A percentile compares a stretch with the other conserved stretches of the same genome.
Conservation (phyloP, 2,888 invertebrate genomes). For the Rhagium mordax region DNA sequence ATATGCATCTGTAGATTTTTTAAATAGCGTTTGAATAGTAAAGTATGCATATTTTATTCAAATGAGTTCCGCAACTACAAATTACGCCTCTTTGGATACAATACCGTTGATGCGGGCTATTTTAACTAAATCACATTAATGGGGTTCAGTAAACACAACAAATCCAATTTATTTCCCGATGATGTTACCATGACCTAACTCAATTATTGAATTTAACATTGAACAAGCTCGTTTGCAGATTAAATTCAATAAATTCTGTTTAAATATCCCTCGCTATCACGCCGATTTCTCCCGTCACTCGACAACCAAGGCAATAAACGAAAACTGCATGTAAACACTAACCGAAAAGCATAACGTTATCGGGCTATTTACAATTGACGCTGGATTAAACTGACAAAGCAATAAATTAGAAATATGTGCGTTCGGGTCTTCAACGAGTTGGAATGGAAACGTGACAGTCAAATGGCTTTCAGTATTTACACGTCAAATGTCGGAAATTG, state of each 20-base stretch:
- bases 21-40: no score
- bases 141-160: slow-evolving; percentile 12
- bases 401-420: background rate
- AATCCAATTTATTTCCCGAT: slow-evolving; percentile 30
- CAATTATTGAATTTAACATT: slow-evolving; percentile 32
- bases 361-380: no score
- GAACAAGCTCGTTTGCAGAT: slow-evolving; percentile 23
- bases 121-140: slow-evolving; percentile 30
- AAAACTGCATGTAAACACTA: slow-evolving; percentile 5
- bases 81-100: background rate
- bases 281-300: background rate
- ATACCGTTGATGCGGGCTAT: slow-evolving; percentile 17
- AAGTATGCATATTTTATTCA: background rate
- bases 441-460: background rate
- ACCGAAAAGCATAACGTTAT: background rate
- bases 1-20: no score
- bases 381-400: background rate
- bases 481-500: no score
- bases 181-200: slow-evolving; percentile 24
- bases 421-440: background rate
- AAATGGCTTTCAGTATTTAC: no score
- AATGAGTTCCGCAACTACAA: background rate
- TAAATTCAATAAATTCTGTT: slow-evolving; percentile 24
- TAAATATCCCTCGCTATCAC: slow-evolving; percentile 16
- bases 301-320: background rate